Conservation (phyloP, 1,140 invertebrate genomes). For the Drosophila eugracilis region DNA sequence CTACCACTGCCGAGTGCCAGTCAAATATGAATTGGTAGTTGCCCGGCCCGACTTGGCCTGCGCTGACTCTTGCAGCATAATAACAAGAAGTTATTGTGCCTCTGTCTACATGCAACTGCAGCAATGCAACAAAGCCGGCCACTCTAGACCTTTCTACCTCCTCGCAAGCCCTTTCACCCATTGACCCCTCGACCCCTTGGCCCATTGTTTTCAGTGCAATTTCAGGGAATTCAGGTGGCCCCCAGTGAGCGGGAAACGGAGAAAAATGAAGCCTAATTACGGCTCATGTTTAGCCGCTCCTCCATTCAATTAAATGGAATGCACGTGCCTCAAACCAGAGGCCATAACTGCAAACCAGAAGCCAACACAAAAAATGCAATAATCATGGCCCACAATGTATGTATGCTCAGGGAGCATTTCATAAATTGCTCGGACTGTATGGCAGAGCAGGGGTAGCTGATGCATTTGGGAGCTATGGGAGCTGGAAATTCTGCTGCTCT, state of each 20-base stretch:
- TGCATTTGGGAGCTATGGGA: conserved; percentile 43
- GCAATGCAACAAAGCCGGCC: conserved; percentile 29
- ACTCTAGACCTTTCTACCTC: conserved; percentile 14
- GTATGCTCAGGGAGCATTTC: conserved; percentile 47
- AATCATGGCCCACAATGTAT: conserved; percentile 47
- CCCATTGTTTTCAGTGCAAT: conserved; percentile 46
- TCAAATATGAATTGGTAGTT: conserved; percentile 78
- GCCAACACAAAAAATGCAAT: conserved; percentile 43
- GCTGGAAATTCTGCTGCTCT: conserved; percentile 46
- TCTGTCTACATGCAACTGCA: conserved; percentile 69
- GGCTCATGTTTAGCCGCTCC: conserved; percentile 54
- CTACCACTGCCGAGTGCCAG: conserved; percentile 70
- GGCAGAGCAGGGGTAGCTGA: no score
- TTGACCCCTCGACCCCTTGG: background rate
- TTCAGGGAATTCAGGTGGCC: conserved; percentile 41
- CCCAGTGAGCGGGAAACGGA: conserved; percentile 42
- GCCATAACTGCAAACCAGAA: conserved; percentile 13
- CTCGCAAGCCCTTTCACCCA: conserved; percentile 3
- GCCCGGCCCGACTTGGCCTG: conserved; percentile 23
- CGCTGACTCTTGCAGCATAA: conserved; percentile 67
- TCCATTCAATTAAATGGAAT: conserved; percentile 77
- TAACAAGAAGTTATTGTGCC: conserved; percentile 76
- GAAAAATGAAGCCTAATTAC: conserved; percentile 62
- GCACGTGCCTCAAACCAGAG: conserved; percentile 43
- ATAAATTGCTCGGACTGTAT: conserved; percentile 48